Evolutionary conservation across 2,888 invertebrate genomes (phyloP), one percentile per base, ranked within the genome.

Genomic region (Lasioglossum morio): DNA sequence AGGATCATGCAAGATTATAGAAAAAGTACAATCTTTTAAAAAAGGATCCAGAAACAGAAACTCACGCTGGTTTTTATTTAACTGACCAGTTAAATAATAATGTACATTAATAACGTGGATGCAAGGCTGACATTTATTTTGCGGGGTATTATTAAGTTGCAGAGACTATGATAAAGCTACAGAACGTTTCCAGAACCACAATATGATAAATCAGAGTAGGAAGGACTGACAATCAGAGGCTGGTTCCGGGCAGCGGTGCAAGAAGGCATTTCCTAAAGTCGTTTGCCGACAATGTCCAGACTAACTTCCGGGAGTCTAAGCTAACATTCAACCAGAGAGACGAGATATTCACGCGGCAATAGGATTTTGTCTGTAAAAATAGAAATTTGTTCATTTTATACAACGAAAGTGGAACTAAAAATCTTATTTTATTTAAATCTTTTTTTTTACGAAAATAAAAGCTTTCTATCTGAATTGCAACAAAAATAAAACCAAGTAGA

Each of bases 201-300:
- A 75, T 46, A 88, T 86, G 87, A 90, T 90, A 90, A 90, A 90
- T 84, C 84, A 81, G 66, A 66, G 72, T 48, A 82, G 88, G 78
- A 87, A 90, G 78, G 74, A 79, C 78, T 75, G 63, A 82, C 90
- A 83, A 88, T 85, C 85, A 80, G 63, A 60, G 76, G 63, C 69
- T 53, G 75, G 78, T 89, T 86, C 80, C 86, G 84, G 85, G 48
- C 34, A 30, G 69, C 75, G 43, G 66, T 63, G 81, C 87, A 82
- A 83, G 85, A 85, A 80, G 72, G 82, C 83, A 83, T 86, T 85
- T 89, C 87, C 87, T 37, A 74, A 69, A 73, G 57, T 70, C 79
- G 76, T 66, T 43, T 60, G 78, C 53, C 63, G 63, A 40, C 60
- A 43, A 76, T 72, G 79, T 87, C 73, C 79, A 81, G 77, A 82